Base-by-base conservation (phyloP, 2,888 invertebrate species). In the Epinotia brunnichana region DNA sequence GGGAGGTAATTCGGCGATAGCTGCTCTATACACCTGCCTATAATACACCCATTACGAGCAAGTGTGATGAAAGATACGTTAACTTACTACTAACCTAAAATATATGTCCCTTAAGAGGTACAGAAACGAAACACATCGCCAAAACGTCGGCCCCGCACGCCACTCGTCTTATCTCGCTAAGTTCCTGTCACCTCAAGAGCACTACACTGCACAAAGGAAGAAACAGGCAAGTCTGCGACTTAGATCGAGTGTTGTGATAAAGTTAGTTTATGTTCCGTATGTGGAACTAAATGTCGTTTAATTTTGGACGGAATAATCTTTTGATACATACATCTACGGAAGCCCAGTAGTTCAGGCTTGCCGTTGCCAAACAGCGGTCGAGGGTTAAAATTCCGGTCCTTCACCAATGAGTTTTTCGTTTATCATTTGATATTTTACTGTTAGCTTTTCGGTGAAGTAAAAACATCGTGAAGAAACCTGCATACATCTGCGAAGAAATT, bases 141-240 rank as follows among this genome's bases (percentile, higher is more conserved):
- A 17, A 59, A 35, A 48, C n/a, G 48, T 48, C 39, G n/a, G 59
- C 59, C 59, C 29, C 21, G 2, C n/a, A n/a, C 48, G n/a, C 48
- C 19, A 60, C 60, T 41, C 19, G 41, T 60, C 19, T 60, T 60
- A 60, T 60, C 60, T 60, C 60, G 15, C 60, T 60, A 41, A 60
- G 19, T 41, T 39, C 13, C 41, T 41, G 60, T 41, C 60, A 60
- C 60, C 60, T 60, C 60, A 39, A 60, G 60, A 41, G 60, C 41
- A 41, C 60, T 60, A 19, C 60, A 17, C 41, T 17, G 41, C 35
- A 60, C 60, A 60, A 60, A 60, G 60, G 41, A 19, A 60, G 60
- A 39, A 60, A 60, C 60, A 39, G 60, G 57, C 57, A 57, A 57
- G 57, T 29, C 29, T 57, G 29, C 24, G 60, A 60, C 39, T 41